These are phyloP conservation scores for Sipha maydis DNA, from an alignment of 2,888 invertebrate species.

Conservation along the genomic window DNA sequence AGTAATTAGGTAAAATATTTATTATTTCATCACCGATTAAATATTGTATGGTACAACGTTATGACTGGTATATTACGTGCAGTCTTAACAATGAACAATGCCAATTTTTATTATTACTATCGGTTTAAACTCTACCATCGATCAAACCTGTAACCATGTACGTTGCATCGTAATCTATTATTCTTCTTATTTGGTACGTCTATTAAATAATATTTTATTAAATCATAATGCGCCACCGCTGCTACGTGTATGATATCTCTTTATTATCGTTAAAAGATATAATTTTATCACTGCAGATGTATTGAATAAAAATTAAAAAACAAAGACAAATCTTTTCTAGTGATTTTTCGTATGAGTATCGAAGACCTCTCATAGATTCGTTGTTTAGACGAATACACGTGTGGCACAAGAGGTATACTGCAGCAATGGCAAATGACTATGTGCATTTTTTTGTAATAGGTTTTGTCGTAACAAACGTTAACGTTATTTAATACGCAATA, in stretches of 20 bases:
- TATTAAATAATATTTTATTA: constrained; percentile 31
- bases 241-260: neutral
- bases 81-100: constrained; percentile 24
- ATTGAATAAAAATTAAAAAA: neutral
- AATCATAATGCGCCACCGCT: neutral
- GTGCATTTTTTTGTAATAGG: neutral
- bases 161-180: neutral
- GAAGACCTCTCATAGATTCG: neutral
- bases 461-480: neutral
- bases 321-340: neutral
- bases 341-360: neutral
- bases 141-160: neutral
- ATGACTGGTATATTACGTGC: neutral
- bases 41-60: neutral
- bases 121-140: constrained; percentile 15
- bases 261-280: neutral
- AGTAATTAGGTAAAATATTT: neutral
- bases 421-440: neutral
- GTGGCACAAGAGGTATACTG: neutral
- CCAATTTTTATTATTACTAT: constrained; percentile 32
- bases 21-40: neutral
- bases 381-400: neutral
- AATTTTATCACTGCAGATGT: neutral
- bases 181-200: constrained; percentile 8
- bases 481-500: constrained; percentile 3